Percentiles rank a stretch among this genome's conserved stretches.
Conservation (phyloP, 2,113 vertebrate species). For the Apteryx owenii region DNA sequence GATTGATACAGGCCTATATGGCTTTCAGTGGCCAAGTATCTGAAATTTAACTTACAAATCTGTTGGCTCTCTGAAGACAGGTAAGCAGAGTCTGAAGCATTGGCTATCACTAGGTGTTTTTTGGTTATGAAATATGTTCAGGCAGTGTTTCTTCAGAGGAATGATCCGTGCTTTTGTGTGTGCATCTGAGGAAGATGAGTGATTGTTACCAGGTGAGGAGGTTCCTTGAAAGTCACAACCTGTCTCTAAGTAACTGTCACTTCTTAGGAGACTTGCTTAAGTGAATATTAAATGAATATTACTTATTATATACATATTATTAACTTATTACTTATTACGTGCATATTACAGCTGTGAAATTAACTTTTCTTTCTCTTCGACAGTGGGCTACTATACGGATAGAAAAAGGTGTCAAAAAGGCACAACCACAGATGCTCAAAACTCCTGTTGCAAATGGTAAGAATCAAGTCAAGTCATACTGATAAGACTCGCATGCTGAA, state of each 20-base stretch:
- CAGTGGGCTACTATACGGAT: conserved; percentile 95
- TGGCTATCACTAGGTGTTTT: background rate
- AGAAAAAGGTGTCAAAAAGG: conserved; percentile 82
- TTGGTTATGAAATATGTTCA: background rate
- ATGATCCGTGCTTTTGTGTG: background rate
- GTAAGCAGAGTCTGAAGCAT: background rate
- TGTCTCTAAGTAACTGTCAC: background rate
- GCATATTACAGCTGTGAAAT: background rate
- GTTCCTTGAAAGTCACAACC: background rate
- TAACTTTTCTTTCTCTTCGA: conserved; percentile 49
- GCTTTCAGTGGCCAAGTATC: background rate
- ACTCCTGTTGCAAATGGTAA: conserved; percentile 83
- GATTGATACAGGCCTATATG: background rate
- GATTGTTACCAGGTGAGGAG: background rate
- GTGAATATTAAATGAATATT: background rate
- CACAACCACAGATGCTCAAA: conserved; percentile 62
- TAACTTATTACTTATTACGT: background rate
- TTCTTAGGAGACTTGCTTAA: background rate
- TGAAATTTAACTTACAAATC: background rate
- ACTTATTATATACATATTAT: too few relatives aligned
- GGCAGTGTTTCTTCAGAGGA: background rate
- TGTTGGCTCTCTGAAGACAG: background rate
- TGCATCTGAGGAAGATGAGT: background rate
- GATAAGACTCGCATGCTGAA: rapidly evolving
- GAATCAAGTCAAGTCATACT: background rate